Base-by-base conservation (phyloP, 2,888 invertebrate genomes). In the Scaptomyza flava region DNA sequence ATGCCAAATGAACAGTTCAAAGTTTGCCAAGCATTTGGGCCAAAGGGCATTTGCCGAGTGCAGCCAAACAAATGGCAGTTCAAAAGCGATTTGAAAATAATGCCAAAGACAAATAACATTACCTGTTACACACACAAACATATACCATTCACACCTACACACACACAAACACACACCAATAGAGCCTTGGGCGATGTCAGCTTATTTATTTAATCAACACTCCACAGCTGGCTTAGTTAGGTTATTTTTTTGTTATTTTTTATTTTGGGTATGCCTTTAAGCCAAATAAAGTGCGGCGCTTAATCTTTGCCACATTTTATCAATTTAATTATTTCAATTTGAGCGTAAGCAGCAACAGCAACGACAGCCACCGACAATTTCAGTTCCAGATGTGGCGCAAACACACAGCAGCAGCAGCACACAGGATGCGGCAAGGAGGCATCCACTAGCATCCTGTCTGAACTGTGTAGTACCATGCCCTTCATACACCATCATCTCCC, bases 261-360 rank as follows among this genome's bases (percentile, higher is more conserved):
- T 47, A 6, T 47, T 47, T 47, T 62, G 46, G 64, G 84, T 70
- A 71, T 83, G 87, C 82, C 82, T 83, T 83, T 83, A 85, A 87
- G 87, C 87, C 87, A 83, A 87, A 83, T 87, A 83, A 83, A 83
- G 82, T 83, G 88, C 82, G 86, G 72, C 87, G 87, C 87, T 85
- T 85, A 85, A 88, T 85, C 84, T 85, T 85, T 88, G 84, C 84
- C 84, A 85, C 84, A 85, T 85, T 85, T 85, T 88, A 85, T 85
- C 84, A 85, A 85, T 85, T 85, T 85, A 88, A 85, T 85, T 85
- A 85, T 85, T 85, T 85, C 89, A 85, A 85, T 85, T 85, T 86
- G 82, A 87, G 86, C 88, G 83, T 87, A 85, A 87, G 82, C 87
- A 87, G 85, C 73, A 72, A 36, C 50, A 70, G 53, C 79, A 75